A percentile compares a stretch with the other conserved stretches of the same genome.
Evolutionary conservation across 2,113 vertebrate species (phyloP).

Genomic region (Microcebus griseorufus): DNA sequence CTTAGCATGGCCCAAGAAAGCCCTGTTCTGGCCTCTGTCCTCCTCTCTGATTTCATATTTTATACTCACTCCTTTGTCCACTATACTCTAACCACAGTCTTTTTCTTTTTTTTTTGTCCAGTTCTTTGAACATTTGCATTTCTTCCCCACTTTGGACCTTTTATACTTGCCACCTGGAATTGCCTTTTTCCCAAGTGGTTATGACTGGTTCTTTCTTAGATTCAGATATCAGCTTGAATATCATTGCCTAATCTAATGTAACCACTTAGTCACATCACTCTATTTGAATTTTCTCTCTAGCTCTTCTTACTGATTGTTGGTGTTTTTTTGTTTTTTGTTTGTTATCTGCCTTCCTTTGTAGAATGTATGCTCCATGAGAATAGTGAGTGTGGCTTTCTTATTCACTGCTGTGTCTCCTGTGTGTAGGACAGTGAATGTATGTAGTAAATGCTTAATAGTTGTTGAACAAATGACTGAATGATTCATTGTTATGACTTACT

Average conservation of each 20-base stretch:
- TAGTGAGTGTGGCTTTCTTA: neutral
- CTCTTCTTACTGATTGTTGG: neutral
- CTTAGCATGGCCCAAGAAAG: neutral
- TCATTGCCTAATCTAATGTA: neutral
- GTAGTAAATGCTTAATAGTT: neutral
- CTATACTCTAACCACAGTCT: neutral
- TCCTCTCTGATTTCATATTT: conserved; percentile 33
- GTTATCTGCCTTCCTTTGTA: neutral
- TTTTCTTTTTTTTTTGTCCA: neutral
- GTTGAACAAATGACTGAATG: neutral
- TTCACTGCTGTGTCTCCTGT: neutral
- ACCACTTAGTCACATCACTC: neutral
- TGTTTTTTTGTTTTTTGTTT: neutral
- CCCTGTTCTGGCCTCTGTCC: neutral
- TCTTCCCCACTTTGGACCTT: neutral
- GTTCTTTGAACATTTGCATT: neutral
- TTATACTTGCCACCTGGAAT: neutral
- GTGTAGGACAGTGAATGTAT: neutral
- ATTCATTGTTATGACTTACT: neutral
- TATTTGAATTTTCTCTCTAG: conserved; percentile 32
- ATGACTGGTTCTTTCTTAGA: neutral
- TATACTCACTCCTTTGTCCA: neutral
- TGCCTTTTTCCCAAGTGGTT: conserved; percentile 2
- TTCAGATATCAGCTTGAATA: neutral
- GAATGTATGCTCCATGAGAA: neutral